These are phyloP conservation scores for Pangasius macronema DNA, from an alignment of 2,797 vertebrate genomes.

Conservation along the genomic window DNA sequence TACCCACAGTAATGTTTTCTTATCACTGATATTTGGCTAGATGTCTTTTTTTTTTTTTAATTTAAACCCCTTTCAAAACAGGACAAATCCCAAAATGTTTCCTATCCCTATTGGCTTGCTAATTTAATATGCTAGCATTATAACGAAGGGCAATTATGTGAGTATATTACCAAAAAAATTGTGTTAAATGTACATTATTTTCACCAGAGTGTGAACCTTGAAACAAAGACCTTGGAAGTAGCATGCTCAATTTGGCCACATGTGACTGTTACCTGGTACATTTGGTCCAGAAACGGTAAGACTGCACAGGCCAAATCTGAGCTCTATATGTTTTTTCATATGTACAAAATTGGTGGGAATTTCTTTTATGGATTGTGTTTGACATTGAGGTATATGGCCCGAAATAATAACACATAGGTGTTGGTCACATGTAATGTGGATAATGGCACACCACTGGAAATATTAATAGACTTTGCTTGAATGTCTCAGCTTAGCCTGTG, in stretches of 20 bases:
- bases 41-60: neutral
- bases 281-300: neutral
- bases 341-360: neutral
- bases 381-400: neutral
- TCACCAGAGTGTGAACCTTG: neutral
- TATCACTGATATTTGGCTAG: neutral
- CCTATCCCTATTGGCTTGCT: neutral
- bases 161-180: neutral
- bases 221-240: neutral
- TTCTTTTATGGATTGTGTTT: too few relatives aligned
- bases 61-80: neutral
- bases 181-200: neutral
- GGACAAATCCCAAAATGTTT: neutral
- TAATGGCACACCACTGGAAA: neutral
- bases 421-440: neutral
- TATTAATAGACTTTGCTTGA: neutral
- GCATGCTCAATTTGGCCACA: neutral
- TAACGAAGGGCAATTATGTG: neutral
- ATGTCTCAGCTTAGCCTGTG: neutral
- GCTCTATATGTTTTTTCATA: neutral
- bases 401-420: neutral
- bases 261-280: neutral
- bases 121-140: neutral
- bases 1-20: neutral
- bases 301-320: neutral